Conservation (phyloP, 2,797 vertebrate species). For the Pyrrhura leucotis region DNA sequence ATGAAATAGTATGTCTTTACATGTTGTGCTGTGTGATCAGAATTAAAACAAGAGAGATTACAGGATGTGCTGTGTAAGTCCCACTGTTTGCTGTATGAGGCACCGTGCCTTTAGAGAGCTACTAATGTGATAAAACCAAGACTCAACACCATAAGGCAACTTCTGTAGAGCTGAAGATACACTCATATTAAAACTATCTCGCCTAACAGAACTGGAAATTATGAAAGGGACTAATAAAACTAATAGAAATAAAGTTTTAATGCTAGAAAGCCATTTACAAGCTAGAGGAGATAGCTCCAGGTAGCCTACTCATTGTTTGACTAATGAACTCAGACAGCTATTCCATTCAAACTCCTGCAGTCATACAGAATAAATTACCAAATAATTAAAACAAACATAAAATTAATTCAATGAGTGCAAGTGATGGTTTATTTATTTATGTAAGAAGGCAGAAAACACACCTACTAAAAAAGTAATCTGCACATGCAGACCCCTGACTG, state of each 20-base stretch:
- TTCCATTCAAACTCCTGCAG: slow-evolving; percentile 20
- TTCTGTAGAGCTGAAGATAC: background rate
- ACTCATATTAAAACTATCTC: background rate
- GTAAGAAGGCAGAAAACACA: background rate
- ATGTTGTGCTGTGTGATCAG: background rate
- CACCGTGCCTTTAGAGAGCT: background rate
- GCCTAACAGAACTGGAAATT: background rate
- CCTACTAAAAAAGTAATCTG: background rate
- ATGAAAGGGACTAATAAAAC: background rate
- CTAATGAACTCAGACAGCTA: background rate
- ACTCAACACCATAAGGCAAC: background rate
- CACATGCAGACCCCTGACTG: background rate
- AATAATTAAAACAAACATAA: slow-evolving; percentile 2
- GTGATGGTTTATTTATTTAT: background rate
- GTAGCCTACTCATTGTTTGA: background rate
- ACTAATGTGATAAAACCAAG: background rate
- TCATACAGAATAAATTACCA: slow-evolving; percentile 13
- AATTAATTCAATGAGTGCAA: background rate
- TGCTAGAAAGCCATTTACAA: background rate
- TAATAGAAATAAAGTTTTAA: slow-evolving; percentile 1
- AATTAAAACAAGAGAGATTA: background rate
- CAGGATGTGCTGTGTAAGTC: background rate
- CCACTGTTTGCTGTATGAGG: background rate
- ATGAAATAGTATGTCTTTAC: background rate
- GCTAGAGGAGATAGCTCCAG: background rate